A percentile compares a stretch with the other conserved stretches of the same genome.
Conservation (phyloP, 2,113 vertebrate species). For the Cyrtonyx montezumae region DNA sequence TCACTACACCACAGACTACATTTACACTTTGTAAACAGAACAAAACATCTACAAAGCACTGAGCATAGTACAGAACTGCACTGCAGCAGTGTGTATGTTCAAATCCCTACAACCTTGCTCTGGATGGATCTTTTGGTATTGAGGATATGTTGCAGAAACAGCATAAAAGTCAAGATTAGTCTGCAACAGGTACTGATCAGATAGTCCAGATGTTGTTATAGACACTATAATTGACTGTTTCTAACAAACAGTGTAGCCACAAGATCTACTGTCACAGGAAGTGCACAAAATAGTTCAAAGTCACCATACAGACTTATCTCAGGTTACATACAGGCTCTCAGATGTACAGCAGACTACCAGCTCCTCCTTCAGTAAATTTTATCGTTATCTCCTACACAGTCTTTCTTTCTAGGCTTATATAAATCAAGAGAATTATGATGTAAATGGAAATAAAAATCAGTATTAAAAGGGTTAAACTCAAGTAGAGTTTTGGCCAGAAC, state of each 20-base stretch:
- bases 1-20: not conserved
- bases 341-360: not conserved
- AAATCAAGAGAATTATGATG: not conserved
- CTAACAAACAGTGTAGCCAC: not conserved
- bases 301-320: not conserved
- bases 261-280: not conserved
- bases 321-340: not conserved
- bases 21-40: not conserved
- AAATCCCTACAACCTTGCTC: not conserved
- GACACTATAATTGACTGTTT: not conserved
- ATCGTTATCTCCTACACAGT: not conserved
- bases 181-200: not conserved
- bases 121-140: not conserved
- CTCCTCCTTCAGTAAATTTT: not conserved
- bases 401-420: not conserved
- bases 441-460: not conserved
- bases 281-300: accelerated
- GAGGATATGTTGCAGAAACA: not conserved
- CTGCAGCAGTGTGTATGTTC: accelerated
- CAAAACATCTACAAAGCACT: not conserved
- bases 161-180: not conserved
- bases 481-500: not conserved
- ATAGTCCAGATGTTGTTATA: not conserved
- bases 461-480: not conserved
- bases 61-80: not conserved